Conservation (phyloP, 1,140 invertebrate species). For the Apis dorsata region DNA sequence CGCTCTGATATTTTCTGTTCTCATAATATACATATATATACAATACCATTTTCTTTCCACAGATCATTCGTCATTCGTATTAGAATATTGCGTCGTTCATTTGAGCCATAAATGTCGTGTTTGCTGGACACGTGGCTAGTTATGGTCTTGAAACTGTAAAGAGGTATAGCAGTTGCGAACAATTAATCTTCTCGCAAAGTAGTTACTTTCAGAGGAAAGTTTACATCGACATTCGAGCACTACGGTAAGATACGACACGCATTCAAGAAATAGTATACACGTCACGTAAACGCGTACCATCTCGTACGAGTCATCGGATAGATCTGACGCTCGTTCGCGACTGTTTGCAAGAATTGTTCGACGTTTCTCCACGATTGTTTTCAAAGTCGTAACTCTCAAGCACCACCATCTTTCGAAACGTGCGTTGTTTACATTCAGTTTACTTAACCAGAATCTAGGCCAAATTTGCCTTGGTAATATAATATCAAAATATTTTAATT, state of each 20-base stretch:
- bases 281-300: slow-evolving; percentile 28
- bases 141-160: slow-evolving; percentile 25
- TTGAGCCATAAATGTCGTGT: slow-evolving; percentile 40
- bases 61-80: too few species aligned
- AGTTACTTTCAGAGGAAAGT: not conserved
- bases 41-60: too few species aligned
- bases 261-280: not conserved
- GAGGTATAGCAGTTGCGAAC: slow-evolving; percentile 20
- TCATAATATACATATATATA: too few species aligned
- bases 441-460: not conserved
- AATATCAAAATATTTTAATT: not conserved
- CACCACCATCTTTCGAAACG: not conserved
- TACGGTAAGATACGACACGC: not conserved
- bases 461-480: not conserved
- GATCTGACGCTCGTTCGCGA: not conserved
- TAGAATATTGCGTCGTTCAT: not conserved
- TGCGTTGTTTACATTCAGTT: not conserved
- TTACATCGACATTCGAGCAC: slow-evolving; percentile 15
- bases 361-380: slow-evolving; percentile 2
- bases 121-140: slow-evolving; percentile 6
- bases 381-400: slow-evolving; percentile 5
- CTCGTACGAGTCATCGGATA: slow-evolving; percentile 1
- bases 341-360: slow-evolving; percentile 6
- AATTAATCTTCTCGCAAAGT: slow-evolving; percentile 45
- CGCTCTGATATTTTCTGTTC: too few species aligned